Evolutionary conservation across 2,888 invertebrate genomes (phyloP).

Genomic region (Caenorhabditis auriculariae): DNA sequence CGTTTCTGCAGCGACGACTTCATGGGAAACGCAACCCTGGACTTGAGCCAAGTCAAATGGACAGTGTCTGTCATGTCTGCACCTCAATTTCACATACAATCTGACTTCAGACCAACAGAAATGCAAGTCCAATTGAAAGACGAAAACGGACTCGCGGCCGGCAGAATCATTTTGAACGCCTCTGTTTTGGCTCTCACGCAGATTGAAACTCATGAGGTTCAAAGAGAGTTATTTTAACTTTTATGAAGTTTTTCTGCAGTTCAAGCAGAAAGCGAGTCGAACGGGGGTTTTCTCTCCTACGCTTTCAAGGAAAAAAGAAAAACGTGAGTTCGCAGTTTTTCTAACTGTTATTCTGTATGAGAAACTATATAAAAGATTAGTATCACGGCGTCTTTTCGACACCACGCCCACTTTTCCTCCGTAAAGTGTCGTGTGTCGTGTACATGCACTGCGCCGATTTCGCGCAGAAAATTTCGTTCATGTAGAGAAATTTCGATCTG

Average conservation of each 20-base stretch:
- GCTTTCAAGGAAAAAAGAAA: constrained; percentile 16
- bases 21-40: constrained; percentile 87
- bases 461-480: too few species aligned
- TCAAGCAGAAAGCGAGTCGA: constrained; percentile 17
- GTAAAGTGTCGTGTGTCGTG: too few species aligned
- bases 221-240: background rate
- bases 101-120: constrained; percentile 70
- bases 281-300: constrained; percentile 11
- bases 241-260: background rate
- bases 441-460: too few species aligned
- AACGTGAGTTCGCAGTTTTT: background rate
- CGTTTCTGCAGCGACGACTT: constrained; percentile 90
- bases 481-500: too few species aligned
- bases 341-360: too few species aligned
- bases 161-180: constrained; percentile 9
- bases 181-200: constrained; percentile 22
- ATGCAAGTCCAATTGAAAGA: constrained; percentile 76
- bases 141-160: constrained; percentile 71
- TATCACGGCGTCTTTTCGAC: too few species aligned
- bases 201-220: constrained; percentile 9
- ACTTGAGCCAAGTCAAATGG: constrained; percentile 69
- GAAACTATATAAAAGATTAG: too few species aligned
- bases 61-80: too few species aligned
- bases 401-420: too few species aligned
- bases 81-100: constrained; percentile 34